Evolutionary conservation across 2,113 vertebrate genomes (phyloP), one percentile per base, ranked within the genome.

Genomic region (Dermatemys mawii): DNA sequence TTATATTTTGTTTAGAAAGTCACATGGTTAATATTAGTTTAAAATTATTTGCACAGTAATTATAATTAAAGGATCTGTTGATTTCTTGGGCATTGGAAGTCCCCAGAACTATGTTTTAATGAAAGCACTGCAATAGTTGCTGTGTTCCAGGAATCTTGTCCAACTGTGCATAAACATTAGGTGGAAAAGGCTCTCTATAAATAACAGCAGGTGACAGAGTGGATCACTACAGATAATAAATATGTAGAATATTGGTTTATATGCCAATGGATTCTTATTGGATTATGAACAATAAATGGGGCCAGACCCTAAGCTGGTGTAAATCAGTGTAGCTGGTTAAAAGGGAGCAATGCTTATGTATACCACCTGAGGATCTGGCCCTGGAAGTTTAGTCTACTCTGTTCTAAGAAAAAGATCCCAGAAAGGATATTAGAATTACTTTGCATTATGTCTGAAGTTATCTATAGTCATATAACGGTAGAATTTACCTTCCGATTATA

Each of bases 21-120:
- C 78, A 93, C 78, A 35, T 38, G 86, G 84, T 86, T 87, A 93
- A 93, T 90, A 86, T 86, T 87, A 88, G 76, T 95, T 93, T 97
- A 93, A 91, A 91, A 82, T 96, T 93, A 82, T 79, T 83, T 2
- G n/a, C 50, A 88, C 48, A 70, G 48, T 80, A 86, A 93, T 93
- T 94, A 90, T 73, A 87, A 53, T 17, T 46, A 76, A 48, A 83
- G 83, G 29, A 11, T 4, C 57, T 21, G 53, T 54, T 91, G 91
- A 53, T 87, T 92, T 88, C 54, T 91, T 8, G 19, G n/a, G 70
- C 2, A 2, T n/a, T 81, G 13, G 1, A 88, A 67, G 73, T 60
- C 84, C 53, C 2, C 0, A 8, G 92, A 8, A 46, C 11, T 17
- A 60, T 38, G 17, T 88, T 84, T 44, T 29, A 82, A 3, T 84